Evolutionary conservation across 2,888 invertebrate genomes (phyloP), one percentile per base, ranked within the genome.

Genomic region (Lagria hirta): DNA sequence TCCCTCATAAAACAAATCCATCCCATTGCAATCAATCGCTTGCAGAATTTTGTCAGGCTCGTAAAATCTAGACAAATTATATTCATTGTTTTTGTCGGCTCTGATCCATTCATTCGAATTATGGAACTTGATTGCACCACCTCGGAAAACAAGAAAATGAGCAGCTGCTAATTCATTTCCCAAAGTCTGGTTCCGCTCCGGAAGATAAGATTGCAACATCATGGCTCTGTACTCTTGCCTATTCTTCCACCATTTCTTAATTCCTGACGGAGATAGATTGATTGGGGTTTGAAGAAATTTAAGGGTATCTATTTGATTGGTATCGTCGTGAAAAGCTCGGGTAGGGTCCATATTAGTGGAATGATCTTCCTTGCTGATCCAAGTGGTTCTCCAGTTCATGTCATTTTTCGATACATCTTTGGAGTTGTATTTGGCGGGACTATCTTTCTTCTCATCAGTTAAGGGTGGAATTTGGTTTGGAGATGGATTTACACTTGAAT

Each of bases 81-180:
- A 74, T 3, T 73, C 63, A 0, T 68, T 65, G 5, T 73, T 62
- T 23, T 76, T 68, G 57, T 78, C 73, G 28, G 81, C 79, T 47
- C 73, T 69, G 13, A 82, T 74, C 84, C 84, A 85, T 26, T 71
- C 66, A 5, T 70, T 56, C 18, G 66, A 68, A 20, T 69, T 70
- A 51, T 71, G 74, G 49, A 81, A 74, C 52, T 83, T 88, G 1
- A 93, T 80, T 42, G 80, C 75, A 2, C 88, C 92, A n/a, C 82
- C 81, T 15, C 89, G 77, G 65, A 76, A 76, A 1, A 88, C 75
- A 29, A 95, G 72, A 68, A 94, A 95, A 73, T 93, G 89, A 4
- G 95, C 84, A 0, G 89, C 83, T 1, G 90, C 92, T 51, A 97
- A 71, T 68, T 97, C 90, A 18, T 82, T 73, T 4, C 94, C 95